Evolutionary conservation across 1,140 invertebrate species (phyloP).

Genomic region (Nylanderia fulva): DNA sequence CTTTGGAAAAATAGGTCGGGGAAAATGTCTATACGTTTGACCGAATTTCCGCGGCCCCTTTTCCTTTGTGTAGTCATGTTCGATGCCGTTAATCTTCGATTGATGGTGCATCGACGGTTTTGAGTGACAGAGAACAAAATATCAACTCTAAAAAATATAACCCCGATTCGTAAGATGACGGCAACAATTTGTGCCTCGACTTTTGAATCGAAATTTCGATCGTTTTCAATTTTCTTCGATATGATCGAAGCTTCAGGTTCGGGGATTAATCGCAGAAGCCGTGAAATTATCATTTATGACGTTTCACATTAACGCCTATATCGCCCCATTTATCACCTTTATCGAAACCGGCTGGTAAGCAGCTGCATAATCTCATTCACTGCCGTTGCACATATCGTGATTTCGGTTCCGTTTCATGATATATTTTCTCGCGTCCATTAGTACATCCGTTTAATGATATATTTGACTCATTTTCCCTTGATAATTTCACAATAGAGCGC

Average conservation of each 20-base stretch:
- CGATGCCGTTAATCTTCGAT: conserved; percentile 54
- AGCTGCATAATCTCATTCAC: conserved; percentile 61
- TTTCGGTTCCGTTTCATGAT: neutral
- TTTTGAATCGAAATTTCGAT: neutral
- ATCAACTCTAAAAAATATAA: neutral
- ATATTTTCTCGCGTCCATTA: conserved; percentile 21
- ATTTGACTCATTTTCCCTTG: neutral
- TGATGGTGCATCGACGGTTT: neutral
- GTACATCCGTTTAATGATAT: neutral
- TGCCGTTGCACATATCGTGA: conserved; percentile 43
- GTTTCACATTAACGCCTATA: conserved; percentile 22
- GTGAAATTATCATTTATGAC: conserved; percentile 73
- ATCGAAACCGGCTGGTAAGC: conserved; percentile 43
- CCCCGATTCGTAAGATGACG: conserved; percentile 7
- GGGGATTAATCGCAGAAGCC: conserved; percentile 52
- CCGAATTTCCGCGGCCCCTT: conserved; percentile 44
- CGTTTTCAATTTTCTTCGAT: too few species aligned
- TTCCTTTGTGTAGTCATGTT: conserved; percentile 2
- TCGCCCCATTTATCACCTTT: conserved; percentile 40
- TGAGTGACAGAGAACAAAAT: neutral
- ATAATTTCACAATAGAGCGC: neutral
- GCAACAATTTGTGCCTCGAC: neutral
- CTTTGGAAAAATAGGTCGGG: conserved; percentile 24
- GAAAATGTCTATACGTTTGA: conserved; percentile 25
- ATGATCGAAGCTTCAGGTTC: neutral